These are phyloP conservation scores for Daubentonia madagascariensis DNA, from an alignment of 2,113 vertebrate genomes.

Conservation along the genomic window DNA sequence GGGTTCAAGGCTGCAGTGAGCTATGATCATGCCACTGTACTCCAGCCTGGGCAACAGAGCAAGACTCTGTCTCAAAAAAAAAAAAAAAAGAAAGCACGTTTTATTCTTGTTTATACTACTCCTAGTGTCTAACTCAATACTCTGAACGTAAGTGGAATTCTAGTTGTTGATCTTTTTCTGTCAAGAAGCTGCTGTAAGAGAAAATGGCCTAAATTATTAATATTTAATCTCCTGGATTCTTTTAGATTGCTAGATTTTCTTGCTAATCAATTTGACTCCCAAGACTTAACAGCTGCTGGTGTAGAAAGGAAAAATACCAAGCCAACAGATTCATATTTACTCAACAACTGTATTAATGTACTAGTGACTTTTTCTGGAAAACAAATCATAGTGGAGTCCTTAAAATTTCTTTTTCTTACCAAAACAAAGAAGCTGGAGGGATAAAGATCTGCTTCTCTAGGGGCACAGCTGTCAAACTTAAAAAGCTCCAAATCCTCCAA, in stretches of 20 bases:
- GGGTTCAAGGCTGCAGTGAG: too few species aligned
- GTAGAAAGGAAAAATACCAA: background rate
- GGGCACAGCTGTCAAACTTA: background rate
- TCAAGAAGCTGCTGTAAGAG: background rate
- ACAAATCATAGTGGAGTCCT: background rate
- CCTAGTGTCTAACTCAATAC: background rate
- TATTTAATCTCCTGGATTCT: background rate
- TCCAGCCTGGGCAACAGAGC: too few species aligned
- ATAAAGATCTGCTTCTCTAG: background rate
- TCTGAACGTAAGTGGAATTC: background rate
- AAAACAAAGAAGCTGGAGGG: background rate
- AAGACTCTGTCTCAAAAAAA: too few species aligned
- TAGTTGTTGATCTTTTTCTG: background rate
- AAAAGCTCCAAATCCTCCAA: background rate
- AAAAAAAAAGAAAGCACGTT: background rate
- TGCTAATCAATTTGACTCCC: background rate
- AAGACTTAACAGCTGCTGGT: background rate
- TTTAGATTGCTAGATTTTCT: conserved; percentile 27
- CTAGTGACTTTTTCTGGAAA: background rate
- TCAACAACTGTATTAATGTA: background rate
- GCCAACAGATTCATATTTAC: background rate
- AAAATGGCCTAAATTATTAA: background rate
- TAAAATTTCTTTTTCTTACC: conserved; percentile 22
- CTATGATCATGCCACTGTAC: too few species aligned
- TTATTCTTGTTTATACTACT: background rate